Evolutionary conservation across 2,888 invertebrate genomes (phyloP).

Genomic region (Pantelozetes paolii): DNA sequence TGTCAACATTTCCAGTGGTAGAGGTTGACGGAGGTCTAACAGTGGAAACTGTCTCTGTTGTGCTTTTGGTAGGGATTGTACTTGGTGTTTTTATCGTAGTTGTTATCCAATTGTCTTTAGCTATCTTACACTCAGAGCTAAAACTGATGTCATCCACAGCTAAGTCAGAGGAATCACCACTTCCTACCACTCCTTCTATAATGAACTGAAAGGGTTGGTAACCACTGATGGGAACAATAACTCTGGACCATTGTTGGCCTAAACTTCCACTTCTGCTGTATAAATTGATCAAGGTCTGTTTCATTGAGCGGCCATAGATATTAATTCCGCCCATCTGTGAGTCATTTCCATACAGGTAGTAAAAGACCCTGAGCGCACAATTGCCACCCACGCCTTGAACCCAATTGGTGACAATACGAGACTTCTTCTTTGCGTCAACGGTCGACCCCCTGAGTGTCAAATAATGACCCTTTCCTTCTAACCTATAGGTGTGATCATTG

Average conservation of each 20-base stretch:
- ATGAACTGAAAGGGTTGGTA: conserved; percentile 20
- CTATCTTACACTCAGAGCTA: not conserved
- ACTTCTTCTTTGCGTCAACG: not conserved
- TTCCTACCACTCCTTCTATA: conserved; percentile 28
- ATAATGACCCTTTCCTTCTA: not conserved
- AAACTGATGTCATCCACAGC: conserved; percentile 37
- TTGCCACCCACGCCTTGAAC: not conserved
- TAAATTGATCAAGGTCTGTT: not conserved
- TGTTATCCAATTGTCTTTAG: not conserved
- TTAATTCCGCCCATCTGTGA: not conserved
- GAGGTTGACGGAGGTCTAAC: no score
- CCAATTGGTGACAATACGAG: not conserved
- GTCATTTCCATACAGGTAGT: conserved; percentile 7
- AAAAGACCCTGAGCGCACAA: conserved; percentile 35
- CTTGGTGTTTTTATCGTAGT: not conserved
- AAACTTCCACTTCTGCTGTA: not conserved
- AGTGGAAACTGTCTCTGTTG: no score
- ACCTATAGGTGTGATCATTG: not conserved
- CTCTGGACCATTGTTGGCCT: conserved; percentile 1
- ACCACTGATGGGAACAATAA: not conserved
- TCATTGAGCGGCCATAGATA: not conserved
- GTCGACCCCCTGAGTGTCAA: not conserved
- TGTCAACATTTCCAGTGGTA: no score
- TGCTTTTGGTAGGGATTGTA: no score
- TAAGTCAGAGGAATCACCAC: not conserved